Evolutionary conservation across 2,113 vertebrate genomes (phyloP), one percentile per base, ranked within the genome.

Genomic region (Hucho hucho): DNA sequence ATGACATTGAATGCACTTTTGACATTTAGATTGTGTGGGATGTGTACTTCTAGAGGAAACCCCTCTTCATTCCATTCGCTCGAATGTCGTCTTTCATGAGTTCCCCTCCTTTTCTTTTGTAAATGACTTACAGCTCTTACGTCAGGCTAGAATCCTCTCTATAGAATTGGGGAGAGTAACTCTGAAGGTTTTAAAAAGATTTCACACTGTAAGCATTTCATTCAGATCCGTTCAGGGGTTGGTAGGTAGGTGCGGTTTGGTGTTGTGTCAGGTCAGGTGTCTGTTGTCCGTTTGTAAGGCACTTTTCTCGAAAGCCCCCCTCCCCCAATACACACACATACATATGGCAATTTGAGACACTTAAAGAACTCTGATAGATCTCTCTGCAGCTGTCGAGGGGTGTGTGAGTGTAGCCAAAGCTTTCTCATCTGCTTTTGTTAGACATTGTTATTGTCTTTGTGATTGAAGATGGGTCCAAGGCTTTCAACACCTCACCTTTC

Each of bases 1-100:
- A 86, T 89, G 77, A 88, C 79, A 70, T 87, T 89, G 88, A 93
- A 94, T 92, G 92, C 92, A 94, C 93, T 94, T 94, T 94, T 93
- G 91, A 92, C 88, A 80, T 87, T 86, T 91, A 77, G 91, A 90
- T 89, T 90, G 88, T 86, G 83, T 89, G 88, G 92, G 88, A 91
- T 90, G 92, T 91, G 81, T 80, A 80, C 81, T 81, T 87, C 75
- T 67, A 64, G 53, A 81, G 69, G 76, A 85, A 90, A 84, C 89
- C 85, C 73, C 77, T 89, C 85, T 90, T 89, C 92, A 93, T 92
- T 93, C 92, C 92, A 90, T 92, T 87, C 81, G 82, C 83, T 91
- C 87, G 72, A 85, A 88, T 90, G 88, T 89, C 88, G 83, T 83
- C 80, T 87, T 85, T 84, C 49, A 13, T 49, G 5, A 25, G 49